Evolutionary conservation across 92 coral and sea anemone species (phyloP).

Genomic region (Galaxea fascicularis): DNA sequence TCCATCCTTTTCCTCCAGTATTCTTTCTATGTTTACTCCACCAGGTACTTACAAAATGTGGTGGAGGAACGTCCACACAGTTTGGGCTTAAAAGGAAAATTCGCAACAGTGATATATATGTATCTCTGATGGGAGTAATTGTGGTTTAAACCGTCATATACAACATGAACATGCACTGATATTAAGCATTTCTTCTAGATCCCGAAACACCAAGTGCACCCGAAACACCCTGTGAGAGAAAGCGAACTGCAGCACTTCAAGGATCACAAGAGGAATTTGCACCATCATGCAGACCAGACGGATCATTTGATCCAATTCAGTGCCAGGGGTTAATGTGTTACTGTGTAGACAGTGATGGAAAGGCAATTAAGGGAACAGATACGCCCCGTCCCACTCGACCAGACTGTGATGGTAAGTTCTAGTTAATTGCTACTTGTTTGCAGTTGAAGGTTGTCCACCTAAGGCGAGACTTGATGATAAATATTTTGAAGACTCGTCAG

Average conservation of each 20-base stretch:
- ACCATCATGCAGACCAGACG: conserved; percentile 67
- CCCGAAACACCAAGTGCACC: conserved; percentile 18
- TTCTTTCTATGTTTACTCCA: not conserved
- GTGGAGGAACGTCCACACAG: too few relatives aligned
- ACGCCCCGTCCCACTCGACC: conserved; percentile 82
- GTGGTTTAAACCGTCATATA: not conserved
- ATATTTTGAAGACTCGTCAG: too few relatives aligned
- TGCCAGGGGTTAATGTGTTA: conserved; percentile 73
- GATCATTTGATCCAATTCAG: conserved; percentile 68
- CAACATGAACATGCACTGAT: not conserved
- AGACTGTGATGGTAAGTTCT: conserved; percentile 72
- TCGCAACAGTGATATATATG: too few relatives aligned
- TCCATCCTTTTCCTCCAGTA: not conserved
- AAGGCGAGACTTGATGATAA: too few relatives aligned
- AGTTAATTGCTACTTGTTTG: too few relatives aligned
- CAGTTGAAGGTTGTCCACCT: too few relatives aligned
- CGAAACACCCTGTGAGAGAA: conserved; percentile 31
- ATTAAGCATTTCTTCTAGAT: not conserved
- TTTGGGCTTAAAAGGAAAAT: not conserved
- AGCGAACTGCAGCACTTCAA: conserved; percentile 30
- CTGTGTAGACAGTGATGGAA: conserved; percentile 76
- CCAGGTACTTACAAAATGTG: not conserved
- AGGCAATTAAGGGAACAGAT: conserved; percentile 74
- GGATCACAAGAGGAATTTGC: conserved; percentile 49
- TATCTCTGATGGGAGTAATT: too few relatives aligned